A percentile compares a stretch with the other conserved stretches of the same genome.
These are phyloP conservation scores for Manis pentadactyla DNA, from an alignment of 2,797 vertebrate species.

Conservation along the genomic window DNA sequence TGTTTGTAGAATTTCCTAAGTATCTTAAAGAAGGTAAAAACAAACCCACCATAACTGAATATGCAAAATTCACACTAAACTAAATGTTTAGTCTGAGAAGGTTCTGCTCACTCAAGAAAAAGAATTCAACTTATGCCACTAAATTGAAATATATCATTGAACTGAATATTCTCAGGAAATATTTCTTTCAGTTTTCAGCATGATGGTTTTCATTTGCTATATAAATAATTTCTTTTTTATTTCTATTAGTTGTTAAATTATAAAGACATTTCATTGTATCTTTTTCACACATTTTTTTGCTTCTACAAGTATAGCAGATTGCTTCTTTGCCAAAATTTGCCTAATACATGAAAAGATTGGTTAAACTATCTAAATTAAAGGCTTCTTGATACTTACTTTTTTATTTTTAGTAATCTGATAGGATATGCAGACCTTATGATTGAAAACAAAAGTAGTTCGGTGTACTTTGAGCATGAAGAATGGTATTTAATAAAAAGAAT, in stretches of 20 bases:
- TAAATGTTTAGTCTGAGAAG: not conserved
- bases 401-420: not conserved
- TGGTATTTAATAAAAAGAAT: not conserved
- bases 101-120: not conserved
- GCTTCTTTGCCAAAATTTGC: slow-evolving; percentile 30
- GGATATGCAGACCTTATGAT: not conserved
- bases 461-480: not conserved
- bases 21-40: not conserved
- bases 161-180: slow-evolving; percentile 38
- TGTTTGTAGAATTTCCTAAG: not conserved
- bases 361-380: not conserved
- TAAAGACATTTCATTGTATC: slow-evolving; percentile 61
- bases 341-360: not conserved
- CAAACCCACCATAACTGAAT: not conserved
- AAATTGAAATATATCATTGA: slow-evolving; percentile 65
- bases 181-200: slow-evolving; percentile 61
- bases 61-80: not conserved
- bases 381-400: not conserved
- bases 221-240: slow-evolving; percentile 70
- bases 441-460: slow-evolving; percentile 20
- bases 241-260: slow-evolving; percentile 61
- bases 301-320: slow-evolving; percentile 44
- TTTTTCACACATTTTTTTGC: slow-evolving; percentile 28
- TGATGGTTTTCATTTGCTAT: slow-evolving; percentile 63
- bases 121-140: slow-evolving; percentile 54